phyloP scores from a whole-genome alignment of 1,140 invertebrate species.

The Caerostris extrusa region DNA sequence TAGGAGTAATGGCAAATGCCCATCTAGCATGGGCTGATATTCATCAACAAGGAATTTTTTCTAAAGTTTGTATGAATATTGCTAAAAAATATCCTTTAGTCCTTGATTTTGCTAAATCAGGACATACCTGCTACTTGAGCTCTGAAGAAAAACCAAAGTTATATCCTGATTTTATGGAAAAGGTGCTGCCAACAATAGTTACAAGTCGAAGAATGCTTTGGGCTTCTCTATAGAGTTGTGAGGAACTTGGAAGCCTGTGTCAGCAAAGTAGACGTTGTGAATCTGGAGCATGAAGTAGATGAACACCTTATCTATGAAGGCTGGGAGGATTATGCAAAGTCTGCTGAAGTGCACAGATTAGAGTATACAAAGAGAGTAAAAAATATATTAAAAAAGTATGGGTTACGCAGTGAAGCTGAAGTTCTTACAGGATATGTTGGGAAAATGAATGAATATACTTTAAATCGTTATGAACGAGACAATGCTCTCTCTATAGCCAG shows the following conservation, averaged over 20 bases:
- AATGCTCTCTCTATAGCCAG: constrained; percentile 44
- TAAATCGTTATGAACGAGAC: constrained; percentile 47
- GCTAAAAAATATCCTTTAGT: constrained; percentile 79
- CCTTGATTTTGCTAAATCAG: constrained; percentile 80
- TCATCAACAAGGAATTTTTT: constrained; percentile 78
- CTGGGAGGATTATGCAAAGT: constrained; percentile 74
- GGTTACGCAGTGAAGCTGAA: constrained; percentile 79
- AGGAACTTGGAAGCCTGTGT: constrained; percentile 68
- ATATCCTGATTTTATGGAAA: constrained; percentile 80
- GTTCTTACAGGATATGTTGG: constrained; percentile 77
- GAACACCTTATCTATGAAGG: constrained; percentile 75
- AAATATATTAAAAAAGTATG: constrained; percentile 79
- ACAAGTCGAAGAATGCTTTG: constrained; percentile 79
- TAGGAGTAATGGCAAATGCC: constrained; percentile 79
- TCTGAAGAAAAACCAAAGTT: constrained; percentile 78
- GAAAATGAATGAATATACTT: constrained; percentile 67
- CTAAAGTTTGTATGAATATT: constrained; percentile 78
- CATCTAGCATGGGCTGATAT: constrained; percentile 79
- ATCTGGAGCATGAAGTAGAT: constrained; percentile 51
- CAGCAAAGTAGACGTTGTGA: constrained; percentile 47
- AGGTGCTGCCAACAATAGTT: constrained; percentile 78
- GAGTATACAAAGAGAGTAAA: constrained; percentile 78
- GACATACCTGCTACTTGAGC: constrained; percentile 65
- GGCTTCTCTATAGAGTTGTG: constrained; percentile 79
- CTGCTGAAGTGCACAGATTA: constrained; percentile 62